phyloP scores from a whole-genome alignment of 2,113 vertebrate species.

The Saguinus midas region DNA sequence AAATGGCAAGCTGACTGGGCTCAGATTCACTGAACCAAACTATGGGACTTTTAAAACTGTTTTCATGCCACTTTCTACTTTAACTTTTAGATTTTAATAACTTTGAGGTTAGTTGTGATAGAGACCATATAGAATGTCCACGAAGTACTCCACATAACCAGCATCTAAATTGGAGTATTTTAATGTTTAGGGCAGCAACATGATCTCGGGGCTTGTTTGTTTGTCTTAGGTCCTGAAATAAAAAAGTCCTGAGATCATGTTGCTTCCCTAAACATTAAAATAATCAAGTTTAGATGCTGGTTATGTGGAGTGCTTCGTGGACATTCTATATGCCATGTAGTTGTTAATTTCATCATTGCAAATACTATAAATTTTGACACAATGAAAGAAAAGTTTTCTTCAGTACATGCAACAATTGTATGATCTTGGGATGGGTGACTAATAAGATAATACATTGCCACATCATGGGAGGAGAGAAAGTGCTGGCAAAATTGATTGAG shows the following conservation, averaged over 20 bases:
- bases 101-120: background rate
- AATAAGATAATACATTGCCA: background rate
- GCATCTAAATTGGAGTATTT: background rate
- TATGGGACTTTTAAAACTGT: background rate
- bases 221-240: background rate
- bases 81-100: conserved; percentile 29
- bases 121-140: background rate
- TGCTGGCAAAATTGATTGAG: conserved; percentile 13
- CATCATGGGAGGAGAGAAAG: background rate
- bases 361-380: background rate
- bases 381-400: conserved; percentile 33
- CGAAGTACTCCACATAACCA: background rate
- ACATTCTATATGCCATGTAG: background rate
- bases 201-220: background rate
- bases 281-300: background rate
- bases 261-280: background rate
- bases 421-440: background rate
- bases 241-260: background rate
- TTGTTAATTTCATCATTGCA: background rate
- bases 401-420: background rate
- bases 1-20: background rate
- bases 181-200: background rate
- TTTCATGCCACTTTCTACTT: background rate
- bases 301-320: background rate
- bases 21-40: background rate